phyloP scores from a whole-genome alignment of 64 coral and sea anemone species.

The Pocillopora verrucosa region DNA sequence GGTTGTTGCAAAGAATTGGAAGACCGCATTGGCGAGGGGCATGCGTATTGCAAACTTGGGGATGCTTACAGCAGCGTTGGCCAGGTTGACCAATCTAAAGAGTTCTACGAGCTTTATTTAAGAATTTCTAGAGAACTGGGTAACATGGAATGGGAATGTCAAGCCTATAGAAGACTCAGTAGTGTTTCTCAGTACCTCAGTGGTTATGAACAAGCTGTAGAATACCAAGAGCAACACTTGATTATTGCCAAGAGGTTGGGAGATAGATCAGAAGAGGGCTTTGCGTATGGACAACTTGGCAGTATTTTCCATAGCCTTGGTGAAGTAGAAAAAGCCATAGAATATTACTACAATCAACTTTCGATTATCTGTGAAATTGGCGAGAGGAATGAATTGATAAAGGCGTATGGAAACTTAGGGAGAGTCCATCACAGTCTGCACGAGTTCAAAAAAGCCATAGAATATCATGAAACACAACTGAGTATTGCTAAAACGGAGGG shows the following conservation, averaged over 20 bases:
- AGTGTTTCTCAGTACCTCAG: neutral
- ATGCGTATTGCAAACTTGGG: slow-evolving; percentile 1
- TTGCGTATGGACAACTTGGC: neutral
- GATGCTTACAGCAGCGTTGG: neutral
- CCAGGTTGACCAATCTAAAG: neutral
- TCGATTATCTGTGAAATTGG: neutral
- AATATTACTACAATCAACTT: neutral
- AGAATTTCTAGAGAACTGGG: neutral
- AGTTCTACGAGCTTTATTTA: neutral
- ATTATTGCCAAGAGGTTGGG: neutral
- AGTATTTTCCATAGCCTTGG: neutral
- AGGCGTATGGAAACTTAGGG: neutral
- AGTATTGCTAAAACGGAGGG: neutral
- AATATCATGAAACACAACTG: neutral
- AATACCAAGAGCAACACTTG: neutral
- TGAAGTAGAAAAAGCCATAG: neutral
- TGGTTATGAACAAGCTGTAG: neutral
- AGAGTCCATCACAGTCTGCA: neutral
- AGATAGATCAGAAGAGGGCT: neutral
- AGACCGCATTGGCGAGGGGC: neutral
- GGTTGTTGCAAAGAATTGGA: slow-evolving; percentile 8
- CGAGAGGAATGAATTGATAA: neutral
- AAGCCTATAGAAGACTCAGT: neutral
- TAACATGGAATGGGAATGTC: neutral
- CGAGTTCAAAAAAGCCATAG: neutral